Base-by-base conservation (phyloP, 2,888 invertebrate species). In the Pimpla rufipes region DNA sequence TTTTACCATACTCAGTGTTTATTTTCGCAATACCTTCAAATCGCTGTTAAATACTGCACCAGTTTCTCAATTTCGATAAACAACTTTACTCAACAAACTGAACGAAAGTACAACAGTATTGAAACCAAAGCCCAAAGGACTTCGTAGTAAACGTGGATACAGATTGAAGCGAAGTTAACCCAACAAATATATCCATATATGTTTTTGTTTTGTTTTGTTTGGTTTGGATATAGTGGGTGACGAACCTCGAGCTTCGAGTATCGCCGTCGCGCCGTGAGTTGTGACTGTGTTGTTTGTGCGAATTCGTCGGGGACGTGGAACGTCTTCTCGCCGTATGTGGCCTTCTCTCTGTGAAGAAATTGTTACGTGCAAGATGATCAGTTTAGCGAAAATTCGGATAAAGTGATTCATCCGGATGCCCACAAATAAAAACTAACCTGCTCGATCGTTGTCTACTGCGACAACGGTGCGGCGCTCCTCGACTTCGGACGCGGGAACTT, bases 381-480 rank as follows among this genome's bases (percentile, higher is more conserved):
- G 47, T 50, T 23, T n/a, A 7, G 4, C 16, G 21, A 42, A 45
- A 55, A 4, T 35, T n/a, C 47, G 2, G 1, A n/a, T n/a, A 13
- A 35, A 29, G 29, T 35, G 0, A 13, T 37, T 59, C 29, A 1
- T 52, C 1, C 5, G 29, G 5, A 52, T 8, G 16, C 0, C 11
- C n/a, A 1, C 8, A 64, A n/a, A 37, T 0, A 35, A 37, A 8
- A 40, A 59, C 57, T 10, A 77, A 90, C 90, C 87, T 80, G 67
- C 78, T 45, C 35, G 55, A 10, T 76, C 75, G 50, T 73, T 75
- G 50, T 86, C 73, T 55, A 85, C 7, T 35, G 87, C 64, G 50
- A 86, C 67, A 73, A 88, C 87, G 4, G 86, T 89, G 11, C 88
- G 88, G 67, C 52, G 86, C 59, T 89, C 89, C 21, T 86, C 86